Evolutionary conservation across 2,113 vertebrate species (phyloP), one percentile per base, ranked within the genome.

Genomic region (Labeo rohita): DNA sequence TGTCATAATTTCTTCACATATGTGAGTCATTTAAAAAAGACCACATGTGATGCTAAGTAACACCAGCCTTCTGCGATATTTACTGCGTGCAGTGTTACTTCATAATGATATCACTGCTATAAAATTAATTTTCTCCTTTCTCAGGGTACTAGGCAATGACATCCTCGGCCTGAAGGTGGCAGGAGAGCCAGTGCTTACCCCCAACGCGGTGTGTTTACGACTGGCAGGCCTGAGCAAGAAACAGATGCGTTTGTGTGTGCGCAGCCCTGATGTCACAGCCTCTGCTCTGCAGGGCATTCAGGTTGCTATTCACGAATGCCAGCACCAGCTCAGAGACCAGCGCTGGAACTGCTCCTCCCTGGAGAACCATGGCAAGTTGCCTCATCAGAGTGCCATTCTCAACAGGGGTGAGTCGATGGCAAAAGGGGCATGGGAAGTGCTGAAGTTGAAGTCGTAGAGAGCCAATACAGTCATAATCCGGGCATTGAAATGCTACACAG

Each of bases 271-370:
- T 89, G 97, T 96, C 85, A 97, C 96, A 0, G 97, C 97, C 85
- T 97, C 97, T 0, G 97, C 97, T 39, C 95, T 98, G n/a, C 97
- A 98, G 91, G 97, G 97, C 82, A 95, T 98, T 90, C 97, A 97
- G 89, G 95, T 97, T 83, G 97, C 97, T 4, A 94, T 97, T 83
- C 96, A 98, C 9, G 97, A 98, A 89, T 98, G 97, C 91, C 97
- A 97, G 90, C 95, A 97, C 86, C 97, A 98, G 92, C 93, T 98
- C 86, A 94, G 94, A 18, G 95, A 96, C 91, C 97, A 97, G 91
- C 96, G 97, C 86, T 98, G 97, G 97, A 97, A 98, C 93, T 98
- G 97, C 90, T 98, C 97, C 0, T 94, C 96, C 0, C 92, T 98
- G 87, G 96, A 97, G 92, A 95, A 93, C 73, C 91, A 94, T 3